Percentiles rank a stretch among this genome's conserved stretches.
Evolutionary conservation across 2,113 vertebrate species (phyloP).

Genomic region (Corydoras maculifer): DNA sequence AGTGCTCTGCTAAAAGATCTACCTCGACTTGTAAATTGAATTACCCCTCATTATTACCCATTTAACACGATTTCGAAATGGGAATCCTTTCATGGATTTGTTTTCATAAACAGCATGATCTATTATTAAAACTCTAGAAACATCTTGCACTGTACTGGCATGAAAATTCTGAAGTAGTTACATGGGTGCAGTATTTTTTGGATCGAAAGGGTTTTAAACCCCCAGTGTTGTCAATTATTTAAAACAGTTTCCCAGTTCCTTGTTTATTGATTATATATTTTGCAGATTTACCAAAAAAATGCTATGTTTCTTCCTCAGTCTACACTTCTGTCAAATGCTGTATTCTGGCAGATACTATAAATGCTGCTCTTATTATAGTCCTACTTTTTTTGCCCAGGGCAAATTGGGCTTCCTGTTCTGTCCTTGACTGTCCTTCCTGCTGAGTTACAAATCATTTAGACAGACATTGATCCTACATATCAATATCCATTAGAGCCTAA

Average conservation of each 20-base stretch:
- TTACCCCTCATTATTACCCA: background rate
- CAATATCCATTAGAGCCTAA: background rate
- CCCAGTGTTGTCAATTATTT: conserved; percentile 1
- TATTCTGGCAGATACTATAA: background rate
- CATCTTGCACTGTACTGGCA: conserved; percentile 12
- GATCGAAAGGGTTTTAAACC: conserved; percentile 14
- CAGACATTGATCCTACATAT: background rate
- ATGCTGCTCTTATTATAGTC: background rate
- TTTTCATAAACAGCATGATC: conserved; percentile 4
- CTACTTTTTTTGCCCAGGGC: background rate
- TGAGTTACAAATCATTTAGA: background rate
- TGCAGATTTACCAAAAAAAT: background rate
- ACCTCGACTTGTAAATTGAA: conserved; percentile 28
- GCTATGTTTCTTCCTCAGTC: background rate
- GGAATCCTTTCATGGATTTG: background rate
- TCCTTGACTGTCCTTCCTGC: background rate
- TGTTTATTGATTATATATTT: background rate
- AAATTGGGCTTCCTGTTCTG: no score
- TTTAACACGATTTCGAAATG: conserved; percentile 7
- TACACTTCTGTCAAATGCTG: background rate
- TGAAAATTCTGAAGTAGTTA: background rate
- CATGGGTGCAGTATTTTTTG: no score
- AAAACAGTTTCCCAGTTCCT: background rate
- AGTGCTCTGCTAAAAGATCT: conserved; percentile 15
- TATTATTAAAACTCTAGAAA: background rate